Evolutionary conservation across 1,140 invertebrate species (phyloP).

Genomic region (Coenobita brevimanus): DNA sequence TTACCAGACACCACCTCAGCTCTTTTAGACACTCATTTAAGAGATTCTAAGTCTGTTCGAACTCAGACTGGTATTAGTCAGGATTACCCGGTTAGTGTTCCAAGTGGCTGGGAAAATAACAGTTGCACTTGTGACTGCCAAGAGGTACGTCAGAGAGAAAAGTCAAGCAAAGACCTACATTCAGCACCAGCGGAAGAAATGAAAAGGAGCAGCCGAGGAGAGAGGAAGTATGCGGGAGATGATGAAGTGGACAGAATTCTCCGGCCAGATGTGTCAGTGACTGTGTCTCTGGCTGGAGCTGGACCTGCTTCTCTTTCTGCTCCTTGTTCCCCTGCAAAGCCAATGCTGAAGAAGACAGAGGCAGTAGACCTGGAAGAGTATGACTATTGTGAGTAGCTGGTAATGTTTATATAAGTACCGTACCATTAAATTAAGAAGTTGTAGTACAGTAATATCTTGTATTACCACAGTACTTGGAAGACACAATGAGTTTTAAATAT

Average conservation of each 20-base stretch:
- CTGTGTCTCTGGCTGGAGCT: background rate
- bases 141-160: slow-evolving; percentile 12
- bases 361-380: slow-evolving; percentile 57
- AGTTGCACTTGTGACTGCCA: slow-evolving; percentile 42
- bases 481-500: too few species aligned
- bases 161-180: background rate
- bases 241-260: slow-evolving; percentile 7
- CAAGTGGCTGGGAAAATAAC: background rate
- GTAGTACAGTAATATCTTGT: too few species aligned
- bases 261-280: slow-evolving; percentile 14
- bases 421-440: too few species aligned
- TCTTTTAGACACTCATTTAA: slow-evolving; percentile 1
- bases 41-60: slow-evolving; percentile 23
- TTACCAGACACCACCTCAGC: slow-evolving; percentile 10
- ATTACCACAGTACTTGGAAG: too few species aligned
- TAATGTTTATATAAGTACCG: too few species aligned
- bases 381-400: slow-evolving; percentile 54
- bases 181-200: background rate
- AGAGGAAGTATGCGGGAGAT: background rate
- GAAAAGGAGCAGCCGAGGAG: background rate
- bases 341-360: slow-evolving; percentile 49
- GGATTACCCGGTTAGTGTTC: background rate
- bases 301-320: slow-evolving; percentile 39
- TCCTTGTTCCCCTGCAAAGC: slow-evolving; percentile 54
- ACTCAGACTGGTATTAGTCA: background rate